A percentile compares a stretch with the other conserved stretches of the same genome.
Evolutionary conservation across 2,113 vertebrate genomes (phyloP).

Genomic region (Pachycephala philippinensis): DNA sequence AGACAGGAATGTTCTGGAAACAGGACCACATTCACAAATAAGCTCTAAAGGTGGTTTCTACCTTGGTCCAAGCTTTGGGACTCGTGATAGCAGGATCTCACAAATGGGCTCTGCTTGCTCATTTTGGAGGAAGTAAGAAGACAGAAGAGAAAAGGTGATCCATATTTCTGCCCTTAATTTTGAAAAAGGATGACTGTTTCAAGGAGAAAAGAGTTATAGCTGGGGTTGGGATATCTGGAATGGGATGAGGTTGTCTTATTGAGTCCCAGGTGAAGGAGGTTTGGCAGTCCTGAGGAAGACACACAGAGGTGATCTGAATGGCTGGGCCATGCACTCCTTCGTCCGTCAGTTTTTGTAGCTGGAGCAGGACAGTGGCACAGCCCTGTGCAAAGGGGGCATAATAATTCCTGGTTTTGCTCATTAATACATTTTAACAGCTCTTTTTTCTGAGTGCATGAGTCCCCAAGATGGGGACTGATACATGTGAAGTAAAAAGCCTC

Average conservation of each 20-base stretch:
- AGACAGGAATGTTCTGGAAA: background rate
- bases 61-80: background rate
- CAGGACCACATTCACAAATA: background rate
- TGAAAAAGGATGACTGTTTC: background rate
- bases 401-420: background rate
- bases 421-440: background rate
- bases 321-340: background rate
- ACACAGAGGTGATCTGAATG: background rate
- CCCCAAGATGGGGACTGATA: background rate
- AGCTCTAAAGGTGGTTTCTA: background rate
- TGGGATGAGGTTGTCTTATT: background rate
- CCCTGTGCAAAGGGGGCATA: background rate
- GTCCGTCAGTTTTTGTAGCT: background rate
- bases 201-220: background rate
- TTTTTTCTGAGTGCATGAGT: background rate
- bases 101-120: background rate
- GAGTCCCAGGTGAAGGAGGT: background rate
- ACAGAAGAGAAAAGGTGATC: background rate
- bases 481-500: background rate
- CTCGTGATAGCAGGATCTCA: background rate
- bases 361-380: background rate
- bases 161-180: background rate
- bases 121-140: background rate
- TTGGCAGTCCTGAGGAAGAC: background rate
- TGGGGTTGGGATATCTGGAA: background rate